A percentile compares a stretch with the other conserved stretches of the same genome.
These are phyloP conservation scores for Typhlomys cinereus DNA, from an alignment of 2,113 vertebrate genomes.

Conservation along the genomic window DNA sequence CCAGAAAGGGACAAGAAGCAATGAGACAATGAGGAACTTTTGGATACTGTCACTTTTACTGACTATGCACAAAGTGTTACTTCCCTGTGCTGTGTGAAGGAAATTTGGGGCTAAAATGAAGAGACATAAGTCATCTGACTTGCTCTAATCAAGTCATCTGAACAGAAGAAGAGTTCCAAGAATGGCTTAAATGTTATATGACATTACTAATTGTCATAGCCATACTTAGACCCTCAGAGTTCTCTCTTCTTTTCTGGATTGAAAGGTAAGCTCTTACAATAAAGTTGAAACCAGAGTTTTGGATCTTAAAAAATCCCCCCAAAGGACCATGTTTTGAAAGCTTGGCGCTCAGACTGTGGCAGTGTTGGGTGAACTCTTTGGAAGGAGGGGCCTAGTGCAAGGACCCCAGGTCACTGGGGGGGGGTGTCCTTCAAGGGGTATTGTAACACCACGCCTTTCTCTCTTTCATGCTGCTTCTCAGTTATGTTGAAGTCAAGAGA, in stretches of 20 bases:
- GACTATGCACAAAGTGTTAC: background rate
- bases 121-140: constrained; percentile 65
- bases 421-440: background rate
- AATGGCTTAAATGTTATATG: constrained; percentile 63
- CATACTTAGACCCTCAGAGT: constrained; percentile 16
- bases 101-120: constrained; percentile 45
- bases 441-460: background rate
- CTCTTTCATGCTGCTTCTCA: background rate
- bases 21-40: background rate
- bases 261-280: background rate
- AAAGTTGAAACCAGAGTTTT: background rate
- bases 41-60: background rate
- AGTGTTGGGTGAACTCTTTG: background rate
- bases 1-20: background rate
- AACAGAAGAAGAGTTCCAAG: constrained; percentile 77
- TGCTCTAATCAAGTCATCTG: constrained; percentile 73
- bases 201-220: constrained; percentile 40
- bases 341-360: background rate
- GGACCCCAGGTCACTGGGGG: background rate
- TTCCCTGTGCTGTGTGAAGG: constrained; percentile 1
- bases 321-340: background rate
- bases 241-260: background rate
- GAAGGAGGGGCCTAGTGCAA: background rate
- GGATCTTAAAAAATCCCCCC: background rate
- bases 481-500: background rate